phyloP scores from a whole-genome alignment of 2,888 invertebrate genomes.

The Taenaris catops region DNA sequence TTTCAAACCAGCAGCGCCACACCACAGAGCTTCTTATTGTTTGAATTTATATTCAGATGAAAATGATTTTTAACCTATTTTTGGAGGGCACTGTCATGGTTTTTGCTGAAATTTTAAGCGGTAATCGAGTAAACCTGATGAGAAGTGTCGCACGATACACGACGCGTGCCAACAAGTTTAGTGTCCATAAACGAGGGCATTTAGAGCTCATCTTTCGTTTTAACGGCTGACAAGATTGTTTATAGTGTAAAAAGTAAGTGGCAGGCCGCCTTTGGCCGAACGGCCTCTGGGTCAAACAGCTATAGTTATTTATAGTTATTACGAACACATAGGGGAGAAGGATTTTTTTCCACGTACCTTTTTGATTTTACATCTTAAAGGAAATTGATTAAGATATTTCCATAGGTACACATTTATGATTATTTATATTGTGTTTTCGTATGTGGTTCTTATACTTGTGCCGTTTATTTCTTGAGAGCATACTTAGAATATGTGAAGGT shows the following conservation, averaged over 20 bases:
- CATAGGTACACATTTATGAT: too few relatives aligned
- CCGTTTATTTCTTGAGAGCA: too few relatives aligned
- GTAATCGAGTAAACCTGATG: constrained; percentile 34
- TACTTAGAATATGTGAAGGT: too few relatives aligned
- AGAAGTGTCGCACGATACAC: constrained; percentile 45
- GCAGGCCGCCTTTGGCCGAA: constrained; percentile 48
- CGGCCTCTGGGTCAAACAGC: constrained; percentile 55
- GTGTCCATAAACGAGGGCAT: constrained; percentile 69
- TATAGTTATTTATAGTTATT: constrained; percentile 60
- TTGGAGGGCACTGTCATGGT: too few relatives aligned
- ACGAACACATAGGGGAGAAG: constrained; percentile 26
- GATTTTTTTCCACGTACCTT: constrained; percentile 7
- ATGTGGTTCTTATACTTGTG: too few relatives aligned
- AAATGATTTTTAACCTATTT: too few relatives aligned
- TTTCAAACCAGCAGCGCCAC: too few relatives aligned
- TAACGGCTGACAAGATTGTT: constrained; percentile 71
- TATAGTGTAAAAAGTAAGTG: constrained; percentile 68
- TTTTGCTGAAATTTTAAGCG: not conserved
- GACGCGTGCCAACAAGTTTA: constrained; percentile 69
- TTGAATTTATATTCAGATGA: too few relatives aligned
- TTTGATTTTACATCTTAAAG: not conserved
- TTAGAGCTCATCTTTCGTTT: constrained; percentile 78
- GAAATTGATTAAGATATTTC: too few relatives aligned
- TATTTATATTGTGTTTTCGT: too few relatives aligned
- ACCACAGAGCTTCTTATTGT: too few relatives aligned